Evolutionary conservation across 2,888 invertebrate species (phyloP).

Genomic region (Anoplius nigerrimus): DNA sequence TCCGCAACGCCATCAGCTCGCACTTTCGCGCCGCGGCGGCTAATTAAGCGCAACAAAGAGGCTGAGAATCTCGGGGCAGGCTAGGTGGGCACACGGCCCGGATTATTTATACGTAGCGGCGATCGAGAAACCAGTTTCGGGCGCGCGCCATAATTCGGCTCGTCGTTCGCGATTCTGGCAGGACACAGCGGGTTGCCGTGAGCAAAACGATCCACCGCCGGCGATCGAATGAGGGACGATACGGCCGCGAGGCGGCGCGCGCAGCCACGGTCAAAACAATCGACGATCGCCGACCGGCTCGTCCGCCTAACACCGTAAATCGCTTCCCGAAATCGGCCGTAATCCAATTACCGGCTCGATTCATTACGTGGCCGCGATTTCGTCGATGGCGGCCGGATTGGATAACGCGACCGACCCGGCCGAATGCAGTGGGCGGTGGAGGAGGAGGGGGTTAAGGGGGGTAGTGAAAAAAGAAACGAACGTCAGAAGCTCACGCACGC

Average conservation of each 20-base stretch:
- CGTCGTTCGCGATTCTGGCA: conserved; percentile 16
- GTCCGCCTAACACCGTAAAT: too few relatives aligned
- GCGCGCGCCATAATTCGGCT: conserved; percentile 39
- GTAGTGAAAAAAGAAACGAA: too few relatives aligned
- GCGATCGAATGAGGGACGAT: conserved; percentile 5
- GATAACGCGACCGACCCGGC: too few relatives aligned
- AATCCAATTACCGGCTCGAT: too few relatives aligned
- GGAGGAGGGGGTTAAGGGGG: too few relatives aligned
- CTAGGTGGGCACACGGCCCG: conserved; percentile 25
- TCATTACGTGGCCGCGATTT: too few relatives aligned
- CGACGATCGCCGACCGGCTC: background rate
- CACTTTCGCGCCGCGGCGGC: conserved; percentile 35
- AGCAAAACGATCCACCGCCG: background rate
- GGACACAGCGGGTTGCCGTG: too few relatives aligned
- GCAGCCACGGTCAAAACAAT: conserved; percentile 20
- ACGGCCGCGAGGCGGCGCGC: conserved; percentile 12
- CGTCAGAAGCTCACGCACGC: too few relatives aligned
- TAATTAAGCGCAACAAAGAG: conserved; percentile 52
- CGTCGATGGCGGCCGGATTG: too few relatives aligned
- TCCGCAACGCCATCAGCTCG: conserved; percentile 36
- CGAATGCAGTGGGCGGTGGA: too few relatives aligned
- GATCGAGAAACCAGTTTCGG: conserved; percentile 50
- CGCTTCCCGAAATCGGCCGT: too few relatives aligned
- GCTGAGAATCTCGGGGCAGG: conserved; percentile 31
- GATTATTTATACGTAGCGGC: conserved; percentile 35